Evolutionary conservation across 1,140 invertebrate species (phyloP), one percentile per base, ranked within the genome.

Genomic region (Solenopsis invicta): DNA sequence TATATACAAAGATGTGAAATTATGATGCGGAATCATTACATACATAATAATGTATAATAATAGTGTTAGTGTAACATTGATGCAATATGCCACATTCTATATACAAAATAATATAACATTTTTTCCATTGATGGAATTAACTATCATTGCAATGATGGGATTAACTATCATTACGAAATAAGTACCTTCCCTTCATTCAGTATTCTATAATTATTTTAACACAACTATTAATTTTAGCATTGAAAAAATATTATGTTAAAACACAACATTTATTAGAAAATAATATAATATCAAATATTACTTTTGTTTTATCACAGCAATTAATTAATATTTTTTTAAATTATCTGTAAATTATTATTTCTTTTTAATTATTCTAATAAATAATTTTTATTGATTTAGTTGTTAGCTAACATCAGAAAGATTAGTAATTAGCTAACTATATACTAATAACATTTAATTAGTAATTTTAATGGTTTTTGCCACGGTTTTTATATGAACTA

Each of bases 41-140:
- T 13, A 24, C 10, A 12, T 75, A 81, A 81, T 81, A 45, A 69
- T 82, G 24, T 24, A 52, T 69, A 80, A 37, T 80, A 80, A 80
- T 76, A 24, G 21, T 16, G 45, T 61, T 61, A 41, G 29, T 66
- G 8, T 18, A 48, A 66, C 16, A 8, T 12, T n/a, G 45, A 21
- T n/a, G 24, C 18, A 50, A 41, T n/a, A 41, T n/a, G 59, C 66
- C 41, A 66, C 61, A 48, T 78, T 67, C 21, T n/a, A 21, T 34
- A 13, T 56, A 8, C 16, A 9, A 34, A n/a, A 78, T 34, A 50
- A 48, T 66, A 13, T 64, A 78, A 66, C 24, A 21, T 78, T 78
- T 66, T n/a, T 24, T 45, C 41, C 21, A 59, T 10, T 24, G 34
- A 45, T n/a, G 34, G 6, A 29, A 48, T 77, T 62, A 41, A 54